phyloP scores from a whole-genome alignment of 2,797 vertebrate genomes.

The Molossus molossus region DNA sequence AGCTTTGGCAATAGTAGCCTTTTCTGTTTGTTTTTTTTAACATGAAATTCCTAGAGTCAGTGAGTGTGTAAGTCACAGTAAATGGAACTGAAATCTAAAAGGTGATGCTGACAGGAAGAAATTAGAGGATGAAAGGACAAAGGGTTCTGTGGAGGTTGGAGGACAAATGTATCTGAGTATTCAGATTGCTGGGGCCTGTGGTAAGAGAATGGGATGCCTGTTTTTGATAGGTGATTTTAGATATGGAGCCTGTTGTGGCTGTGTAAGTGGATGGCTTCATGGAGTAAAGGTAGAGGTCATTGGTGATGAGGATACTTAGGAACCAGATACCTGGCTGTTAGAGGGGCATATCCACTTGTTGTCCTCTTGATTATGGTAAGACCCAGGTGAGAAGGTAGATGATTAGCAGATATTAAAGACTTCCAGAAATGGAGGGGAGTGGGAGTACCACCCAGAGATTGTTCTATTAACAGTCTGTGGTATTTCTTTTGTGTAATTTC shows the following conservation, averaged over 20 bases:
- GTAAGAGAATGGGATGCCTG: not conserved
- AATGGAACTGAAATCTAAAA: not conserved
- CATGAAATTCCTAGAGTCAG: slow-evolving; percentile 16
- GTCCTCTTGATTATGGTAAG: not conserved
- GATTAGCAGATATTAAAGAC: not conserved
- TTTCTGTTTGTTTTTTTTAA: not conserved
- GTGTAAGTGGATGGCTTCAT: not conserved
- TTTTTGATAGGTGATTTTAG: not conserved
- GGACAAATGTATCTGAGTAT: not conserved
- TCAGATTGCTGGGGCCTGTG: not conserved
- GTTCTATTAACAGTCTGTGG: not conserved
- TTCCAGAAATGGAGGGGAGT: not conserved
- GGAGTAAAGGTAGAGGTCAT: not conserved
- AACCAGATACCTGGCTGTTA: not conserved
- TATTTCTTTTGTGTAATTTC: slow-evolving; percentile 18
- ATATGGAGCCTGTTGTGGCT: not conserved
- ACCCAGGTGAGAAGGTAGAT: not conserved
- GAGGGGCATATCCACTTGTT: not conserved
- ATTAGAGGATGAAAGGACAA: not conserved
- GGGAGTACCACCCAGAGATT: not conserved
- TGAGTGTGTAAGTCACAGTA: not conserved
- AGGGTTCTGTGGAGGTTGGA: not conserved
- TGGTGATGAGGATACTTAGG: not conserved
- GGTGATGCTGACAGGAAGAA: not conserved
- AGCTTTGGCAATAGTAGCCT: not conserved